Evolutionary conservation across 1,140 invertebrate species (phyloP).

Genomic region (Muscidifurax raptorellus): DNA sequence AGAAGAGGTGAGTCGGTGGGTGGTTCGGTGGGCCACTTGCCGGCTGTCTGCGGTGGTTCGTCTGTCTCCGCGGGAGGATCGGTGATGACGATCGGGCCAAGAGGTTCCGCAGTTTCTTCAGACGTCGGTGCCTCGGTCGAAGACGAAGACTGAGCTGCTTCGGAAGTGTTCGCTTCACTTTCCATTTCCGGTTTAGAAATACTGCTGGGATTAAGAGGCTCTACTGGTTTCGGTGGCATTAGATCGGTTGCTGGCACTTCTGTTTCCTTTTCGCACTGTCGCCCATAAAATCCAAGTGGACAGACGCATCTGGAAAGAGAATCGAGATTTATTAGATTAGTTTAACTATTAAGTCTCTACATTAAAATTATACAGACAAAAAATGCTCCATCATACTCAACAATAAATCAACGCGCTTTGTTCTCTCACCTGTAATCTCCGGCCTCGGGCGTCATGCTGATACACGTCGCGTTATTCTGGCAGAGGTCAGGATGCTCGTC

Average conservation of each 20-base stretch:
- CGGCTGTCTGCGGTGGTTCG: slow-evolving; percentile 69
- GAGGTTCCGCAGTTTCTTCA: slow-evolving; percentile 60
- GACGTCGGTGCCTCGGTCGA: not conserved
- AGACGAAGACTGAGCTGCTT: not conserved
- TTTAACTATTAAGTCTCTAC: not conserved
- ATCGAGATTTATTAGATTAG: not conserved
- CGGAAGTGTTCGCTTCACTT: slow-evolving; percentile 49
- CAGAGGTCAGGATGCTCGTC: slow-evolving; percentile 82
- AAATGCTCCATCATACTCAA: too few species aligned
- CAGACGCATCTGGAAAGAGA: slow-evolving; percentile 66
- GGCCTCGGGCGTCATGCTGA: slow-evolving; percentile 84
- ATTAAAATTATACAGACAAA: too few species aligned
- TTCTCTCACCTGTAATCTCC: slow-evolving; percentile 85
- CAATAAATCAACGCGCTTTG: too few species aligned
- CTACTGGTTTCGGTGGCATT: slow-evolving; percentile 65
- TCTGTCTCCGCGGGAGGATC: slow-evolving; percentile 61
- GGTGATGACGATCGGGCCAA: slow-evolving; percentile 68
- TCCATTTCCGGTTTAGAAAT: slow-evolving; percentile 47
- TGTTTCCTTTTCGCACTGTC: slow-evolving; percentile 70
- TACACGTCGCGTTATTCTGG: slow-evolving; percentile 87
- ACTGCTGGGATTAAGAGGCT: slow-evolving; percentile 29
- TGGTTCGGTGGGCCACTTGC: slow-evolving; percentile 72
- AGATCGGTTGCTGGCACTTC: slow-evolving; percentile 69
- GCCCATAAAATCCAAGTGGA: slow-evolving; percentile 68
- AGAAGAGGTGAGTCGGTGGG: slow-evolving; percentile 61